Evolutionary conservation across 2,888 invertebrate genomes (phyloP).

Genomic region (Drosophila kanekoi): DNA sequence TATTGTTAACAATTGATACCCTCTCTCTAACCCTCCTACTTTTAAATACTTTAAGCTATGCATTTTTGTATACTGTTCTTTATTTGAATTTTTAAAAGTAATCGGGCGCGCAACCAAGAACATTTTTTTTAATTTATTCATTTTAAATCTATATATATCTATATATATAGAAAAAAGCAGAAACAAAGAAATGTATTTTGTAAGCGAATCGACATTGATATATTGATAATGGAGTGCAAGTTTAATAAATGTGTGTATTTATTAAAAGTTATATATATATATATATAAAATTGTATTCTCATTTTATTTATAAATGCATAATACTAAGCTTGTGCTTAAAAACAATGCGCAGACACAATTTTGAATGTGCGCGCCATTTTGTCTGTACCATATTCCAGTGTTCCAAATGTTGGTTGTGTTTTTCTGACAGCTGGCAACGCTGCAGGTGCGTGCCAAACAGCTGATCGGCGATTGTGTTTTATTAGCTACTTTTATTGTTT

Average conservation of each 20-base stretch:
- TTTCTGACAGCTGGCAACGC: conserved; percentile 45
- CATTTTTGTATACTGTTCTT: conserved; percentile 70
- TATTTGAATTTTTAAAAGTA: conserved; percentile 55
- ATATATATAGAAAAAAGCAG: conserved; percentile 9
- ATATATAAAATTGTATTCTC: conserved; percentile 7
- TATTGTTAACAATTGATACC: conserved; percentile 32
- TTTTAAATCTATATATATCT: conserved; percentile 52
- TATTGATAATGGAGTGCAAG: conserved; percentile 74
- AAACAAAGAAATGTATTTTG: conserved; percentile 43
- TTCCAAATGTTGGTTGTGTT: conserved; percentile 11
- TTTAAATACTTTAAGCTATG: conserved; percentile 53
- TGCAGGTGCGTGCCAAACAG: conserved; percentile 32
- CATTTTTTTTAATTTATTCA: conserved; percentile 58
- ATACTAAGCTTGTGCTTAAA: conserved; percentile 16
- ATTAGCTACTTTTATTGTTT: conserved; percentile 25
- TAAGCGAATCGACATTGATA: conserved; percentile 64
- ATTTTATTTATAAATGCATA: conserved; percentile 24
- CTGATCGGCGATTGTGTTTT: conserved; percentile 39
- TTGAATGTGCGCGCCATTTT: conserved; percentile 39
- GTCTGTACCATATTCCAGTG: conserved; percentile 15
- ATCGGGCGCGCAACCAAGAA: conserved; percentile 62
- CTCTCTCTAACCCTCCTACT: conserved; percentile 33
- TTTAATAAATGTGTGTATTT: conserved; percentile 78
- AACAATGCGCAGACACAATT: conserved; percentile 4
- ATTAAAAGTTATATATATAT: conserved; percentile 69